A percentile compares a stretch with the other conserved stretches of the same genome.
phyloP scores from a whole-genome alignment of 2,888 invertebrate species.

The Patella pellucida region DNA sequence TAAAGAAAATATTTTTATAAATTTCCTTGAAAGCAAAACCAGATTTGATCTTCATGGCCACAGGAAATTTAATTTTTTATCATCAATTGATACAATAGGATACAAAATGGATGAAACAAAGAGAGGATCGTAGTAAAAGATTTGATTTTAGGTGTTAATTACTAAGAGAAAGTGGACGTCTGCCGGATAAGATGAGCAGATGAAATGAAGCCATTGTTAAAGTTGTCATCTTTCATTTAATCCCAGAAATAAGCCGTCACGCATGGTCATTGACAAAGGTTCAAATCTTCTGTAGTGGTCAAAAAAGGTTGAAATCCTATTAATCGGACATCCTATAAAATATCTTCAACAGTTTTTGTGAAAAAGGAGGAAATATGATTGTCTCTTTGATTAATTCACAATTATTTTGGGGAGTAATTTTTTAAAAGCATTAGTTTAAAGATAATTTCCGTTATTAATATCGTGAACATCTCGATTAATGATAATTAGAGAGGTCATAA shows the following conservation, averaged over 20 bases:
- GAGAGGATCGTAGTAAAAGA: no score
- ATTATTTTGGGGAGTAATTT: not conserved
- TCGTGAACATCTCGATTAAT: no score
- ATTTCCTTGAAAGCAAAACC: no score
- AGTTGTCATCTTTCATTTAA: conserved; percentile 6
- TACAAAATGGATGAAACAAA: no score
- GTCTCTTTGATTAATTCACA: not conserved
- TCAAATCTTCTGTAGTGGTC: not conserved
- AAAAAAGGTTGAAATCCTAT: not conserved
- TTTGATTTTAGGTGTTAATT: not conserved
- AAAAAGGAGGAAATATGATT: not conserved
- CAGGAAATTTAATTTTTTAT: no score
- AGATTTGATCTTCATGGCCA: no score
- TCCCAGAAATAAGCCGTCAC: not conserved
- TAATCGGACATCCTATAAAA: not conserved
- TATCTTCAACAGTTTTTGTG: not conserved
- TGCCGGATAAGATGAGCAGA: not conserved
- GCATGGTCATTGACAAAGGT: not conserved
- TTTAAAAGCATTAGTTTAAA: not conserved
- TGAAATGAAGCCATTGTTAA: not conserved
- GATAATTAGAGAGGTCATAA: no score
- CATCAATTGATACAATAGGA: no score
- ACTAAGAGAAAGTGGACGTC: not conserved
- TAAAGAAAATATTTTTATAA: no score
- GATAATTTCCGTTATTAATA: no score